Evolutionary conservation across 2,797 vertebrate genomes (phyloP).

Genomic region (Astyanax mexicanus): DNA sequence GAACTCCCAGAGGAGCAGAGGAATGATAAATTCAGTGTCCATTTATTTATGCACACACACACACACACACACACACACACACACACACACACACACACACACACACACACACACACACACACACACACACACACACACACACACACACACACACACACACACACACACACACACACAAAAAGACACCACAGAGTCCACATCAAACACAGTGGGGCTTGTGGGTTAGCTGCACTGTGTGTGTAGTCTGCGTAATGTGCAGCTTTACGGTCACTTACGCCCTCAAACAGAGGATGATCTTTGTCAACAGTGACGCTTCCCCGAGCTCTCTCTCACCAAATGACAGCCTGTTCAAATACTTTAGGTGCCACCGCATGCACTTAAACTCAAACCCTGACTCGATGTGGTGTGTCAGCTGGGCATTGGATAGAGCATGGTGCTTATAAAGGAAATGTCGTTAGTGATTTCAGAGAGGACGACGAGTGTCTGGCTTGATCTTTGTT

Average conservation of each 20-base stretch:
- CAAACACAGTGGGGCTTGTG: constrained; percentile 2
- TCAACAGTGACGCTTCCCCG: background rate
- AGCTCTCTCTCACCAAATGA: background rate
- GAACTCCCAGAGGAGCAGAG: background rate
- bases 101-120: background rate
- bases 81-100: background rate
- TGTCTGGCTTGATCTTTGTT: background rate
- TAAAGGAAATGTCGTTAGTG: background rate
- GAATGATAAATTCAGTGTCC: constrained; percentile 9
- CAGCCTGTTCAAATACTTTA: constrained; percentile 4
- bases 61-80: background rate
- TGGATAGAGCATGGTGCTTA: background rate
- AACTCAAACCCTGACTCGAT: background rate
- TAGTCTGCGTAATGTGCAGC: background rate
- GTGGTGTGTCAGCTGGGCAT: background rate
- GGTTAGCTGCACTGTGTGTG: background rate
- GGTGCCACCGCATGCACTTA: background rate
- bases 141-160: background rate
- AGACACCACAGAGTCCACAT: background rate
- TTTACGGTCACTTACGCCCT: background rate
- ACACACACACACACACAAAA: background rate
- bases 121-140: background rate
- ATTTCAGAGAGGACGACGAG: background rate
- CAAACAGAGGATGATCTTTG: constrained; percentile 17
- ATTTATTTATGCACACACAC: constrained; percentile 12